phyloP scores from a whole-genome alignment of 1,140 invertebrate species.

The Ceratina australensis region DNA sequence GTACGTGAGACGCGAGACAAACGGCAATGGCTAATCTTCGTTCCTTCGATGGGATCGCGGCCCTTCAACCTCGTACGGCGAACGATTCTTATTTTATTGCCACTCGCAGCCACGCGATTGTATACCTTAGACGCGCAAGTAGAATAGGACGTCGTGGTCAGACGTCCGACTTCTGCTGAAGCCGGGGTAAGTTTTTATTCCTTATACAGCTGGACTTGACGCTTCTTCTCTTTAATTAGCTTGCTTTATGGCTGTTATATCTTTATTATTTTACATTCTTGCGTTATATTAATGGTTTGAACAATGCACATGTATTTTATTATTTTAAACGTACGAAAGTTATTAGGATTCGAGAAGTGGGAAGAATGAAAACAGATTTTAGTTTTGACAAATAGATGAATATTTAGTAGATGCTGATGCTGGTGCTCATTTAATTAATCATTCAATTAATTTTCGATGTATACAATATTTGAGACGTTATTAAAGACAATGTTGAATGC shows the following conservation, averaged over 20 bases:
- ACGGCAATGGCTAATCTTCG: constrained; percentile 57
- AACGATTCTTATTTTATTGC: constrained; percentile 21
- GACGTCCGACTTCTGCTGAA: not conserved
- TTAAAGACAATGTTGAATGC: too few species aligned
- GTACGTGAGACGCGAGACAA: constrained; percentile 68
- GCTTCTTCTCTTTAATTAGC: too few species aligned
- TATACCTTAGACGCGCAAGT: constrained; percentile 1
- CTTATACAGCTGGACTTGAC: too few species aligned
- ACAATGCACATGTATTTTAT: too few species aligned
- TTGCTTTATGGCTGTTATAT: not conserved
- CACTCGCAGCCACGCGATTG: constrained; percentile 12
- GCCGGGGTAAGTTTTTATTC: not conserved
- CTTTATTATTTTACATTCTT: not conserved
- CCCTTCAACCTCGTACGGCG: not conserved
- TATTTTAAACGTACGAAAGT: too few species aligned
- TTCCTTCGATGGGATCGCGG: constrained; percentile 18
- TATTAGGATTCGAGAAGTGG: not conserved
- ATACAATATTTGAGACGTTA: not conserved
- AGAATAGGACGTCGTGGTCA: constrained; percentile 28
- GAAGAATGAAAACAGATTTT: constrained; percentile 39
- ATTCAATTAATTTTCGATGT: not conserved
- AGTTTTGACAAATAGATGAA: constrained; percentile 77
- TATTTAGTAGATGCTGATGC: constrained; percentile 78
- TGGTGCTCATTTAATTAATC: not conserved
- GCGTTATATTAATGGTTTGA: too few species aligned